Evolutionary conservation across 2,888 invertebrate genomes (phyloP), one percentile per base, ranked within the genome.

Genomic region (Dinocampus coccinellae): DNA sequence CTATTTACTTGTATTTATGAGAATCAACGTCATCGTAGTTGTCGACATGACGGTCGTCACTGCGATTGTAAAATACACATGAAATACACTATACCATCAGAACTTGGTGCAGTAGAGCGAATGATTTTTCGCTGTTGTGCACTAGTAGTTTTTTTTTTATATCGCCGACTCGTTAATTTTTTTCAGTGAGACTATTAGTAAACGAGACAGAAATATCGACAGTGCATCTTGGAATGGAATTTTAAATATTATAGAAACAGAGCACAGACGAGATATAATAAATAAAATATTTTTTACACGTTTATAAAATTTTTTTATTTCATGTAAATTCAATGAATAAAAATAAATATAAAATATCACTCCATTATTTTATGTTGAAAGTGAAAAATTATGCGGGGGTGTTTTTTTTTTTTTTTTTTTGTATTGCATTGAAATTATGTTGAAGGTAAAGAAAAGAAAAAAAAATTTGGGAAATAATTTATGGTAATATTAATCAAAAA

Each of bases 131-230:
- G 33, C 24, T 47, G 26, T 20, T 36, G 65, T 53, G 42, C 71
- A 36, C 58, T 42, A 20, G n/a, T n/a, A 33, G 52, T 16, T 62
- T 65, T 65, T 76, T 76, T 75, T n/a, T n/a, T n/a, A n/a, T 76
- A 73, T 70, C 70, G 68, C 61, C 61, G 62, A 65, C 73, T 74
- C 76, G 75, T 75, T 76, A 75, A 75, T 76, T 75, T 73, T 75
- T 72, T 60, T 75, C 62, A 75, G 73, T 66, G 72, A 29, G 70
- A 72, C 75, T 68, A 7, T 20, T 47, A 16, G 47, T 47, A 7
- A 29, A 29, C 29, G n/a, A n/a, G n/a, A n/a, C n/a, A n/a, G n/a
- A n/a, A n/a, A 47, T 53, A 67, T 29, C n/a, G 29, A 33, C 36
- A 36, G 60, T 60, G 39, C 70, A 69, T 71, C 70, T 22, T 24